Evolutionary conservation across 2,113 vertebrate species (phyloP).

Genomic region (Ceuthmochares aereus): DNA sequence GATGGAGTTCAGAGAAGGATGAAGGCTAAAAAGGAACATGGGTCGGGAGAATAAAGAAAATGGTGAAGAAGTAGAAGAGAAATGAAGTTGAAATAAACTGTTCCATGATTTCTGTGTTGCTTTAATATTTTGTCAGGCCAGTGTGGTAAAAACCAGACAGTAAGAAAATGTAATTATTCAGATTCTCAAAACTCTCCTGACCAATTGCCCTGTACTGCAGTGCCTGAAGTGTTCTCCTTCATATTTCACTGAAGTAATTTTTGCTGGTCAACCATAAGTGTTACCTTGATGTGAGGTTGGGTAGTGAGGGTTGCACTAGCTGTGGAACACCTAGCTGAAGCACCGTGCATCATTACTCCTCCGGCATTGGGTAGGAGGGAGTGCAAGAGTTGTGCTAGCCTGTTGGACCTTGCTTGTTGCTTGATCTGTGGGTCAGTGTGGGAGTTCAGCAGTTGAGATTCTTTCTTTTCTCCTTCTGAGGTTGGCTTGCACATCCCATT

Average conservation of each 20-base stretch:
- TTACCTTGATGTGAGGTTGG: not conserved
- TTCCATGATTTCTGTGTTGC: not conserved
- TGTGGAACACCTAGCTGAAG: not conserved
- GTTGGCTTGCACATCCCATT: not conserved
- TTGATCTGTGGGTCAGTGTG: not conserved
- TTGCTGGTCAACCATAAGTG: not conserved
- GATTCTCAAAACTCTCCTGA: not conserved
- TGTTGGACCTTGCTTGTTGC: not conserved
- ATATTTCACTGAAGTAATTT: not conserved
- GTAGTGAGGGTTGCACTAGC: not conserved
- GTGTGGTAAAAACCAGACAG: not conserved
- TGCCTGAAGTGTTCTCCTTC: not conserved
- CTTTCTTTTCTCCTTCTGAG: not conserved
- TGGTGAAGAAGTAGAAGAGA: not conserved
- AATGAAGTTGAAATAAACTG: not conserved
- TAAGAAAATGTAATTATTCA: not conserved
- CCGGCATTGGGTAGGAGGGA: not conserved
- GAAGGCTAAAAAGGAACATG: accelerated
- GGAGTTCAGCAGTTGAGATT: not conserved
- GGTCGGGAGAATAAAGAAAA: not conserved
- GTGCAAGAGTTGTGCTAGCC: accelerated
- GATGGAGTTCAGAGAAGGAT: too few relatives aligned
- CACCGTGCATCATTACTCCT: accelerated
- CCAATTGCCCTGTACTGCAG: not conserved
- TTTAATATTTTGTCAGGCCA: not conserved